Conservation (phyloP, 2,888 invertebrate genomes). For the Gandaritis pyraliata region DNA sequence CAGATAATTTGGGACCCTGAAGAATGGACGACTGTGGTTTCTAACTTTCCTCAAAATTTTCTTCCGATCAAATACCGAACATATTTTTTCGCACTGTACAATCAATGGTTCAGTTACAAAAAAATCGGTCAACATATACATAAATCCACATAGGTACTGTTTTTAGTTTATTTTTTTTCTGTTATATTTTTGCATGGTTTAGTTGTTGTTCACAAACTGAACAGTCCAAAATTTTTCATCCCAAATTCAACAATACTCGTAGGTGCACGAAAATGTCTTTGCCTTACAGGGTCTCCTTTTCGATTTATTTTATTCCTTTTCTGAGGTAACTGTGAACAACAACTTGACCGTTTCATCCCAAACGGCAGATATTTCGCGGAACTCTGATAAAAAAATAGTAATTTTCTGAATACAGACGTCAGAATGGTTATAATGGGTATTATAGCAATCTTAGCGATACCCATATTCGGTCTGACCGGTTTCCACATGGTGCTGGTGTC, state of each 20-base stretch:
- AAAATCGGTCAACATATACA: too few species aligned
- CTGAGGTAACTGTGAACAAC: constrained; percentile 8
- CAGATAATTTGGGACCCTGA: neutral
- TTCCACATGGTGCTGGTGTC: constrained; percentile 99
- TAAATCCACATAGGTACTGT: too few species aligned
- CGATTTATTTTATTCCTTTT: neutral
- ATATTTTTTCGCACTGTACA: neutral
- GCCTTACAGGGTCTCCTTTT: too few species aligned
- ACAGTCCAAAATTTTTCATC: neutral
- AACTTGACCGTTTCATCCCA: constrained; percentile 11
- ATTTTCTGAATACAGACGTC: constrained; percentile 53
- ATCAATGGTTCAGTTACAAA: neutral
- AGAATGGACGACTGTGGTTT: neutral
- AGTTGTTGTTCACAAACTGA: constrained; percentile 12
- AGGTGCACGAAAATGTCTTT: too few species aligned
- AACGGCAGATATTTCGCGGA: neutral
- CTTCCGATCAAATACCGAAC: neutral
- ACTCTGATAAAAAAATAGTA: constrained; percentile 7
- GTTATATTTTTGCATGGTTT: constrained; percentile 4
- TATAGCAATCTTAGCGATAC: constrained; percentile 95
- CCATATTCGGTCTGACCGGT: constrained; percentile 98
- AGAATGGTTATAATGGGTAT: constrained; percentile 96
- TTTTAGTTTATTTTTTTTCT: neutral
- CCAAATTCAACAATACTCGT: neutral
- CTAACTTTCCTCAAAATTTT: neutral